Evolutionary conservation across 2,113 vertebrate genomes (phyloP), one percentile per base, ranked within the genome.

Genomic region (Nycticorax nycticorax): DNA sequence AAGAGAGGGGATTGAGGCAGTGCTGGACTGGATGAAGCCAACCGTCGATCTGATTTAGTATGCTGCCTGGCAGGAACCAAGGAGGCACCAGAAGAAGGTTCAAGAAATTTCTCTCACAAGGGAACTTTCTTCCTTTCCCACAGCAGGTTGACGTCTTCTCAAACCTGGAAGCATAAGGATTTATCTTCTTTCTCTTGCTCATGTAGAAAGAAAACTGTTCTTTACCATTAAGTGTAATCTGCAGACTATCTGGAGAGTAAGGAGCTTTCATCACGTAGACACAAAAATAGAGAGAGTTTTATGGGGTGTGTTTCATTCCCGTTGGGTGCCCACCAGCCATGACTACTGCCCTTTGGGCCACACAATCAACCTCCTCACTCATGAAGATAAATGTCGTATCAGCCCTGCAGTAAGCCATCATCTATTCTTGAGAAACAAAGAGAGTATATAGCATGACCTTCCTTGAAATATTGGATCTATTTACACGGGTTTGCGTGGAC

Each of bases 391-490:
- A 98, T 98, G 96, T 97, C 60, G 21, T 96, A 97, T 97, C 96
- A 88, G 84, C 74, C 91, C 81, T 74, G 95, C 88, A 97, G 95
- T 95, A 97, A 95, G 89, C 97, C 95, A 98, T 98, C 97, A 98
- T 98, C 97, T 97, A 67, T 98, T 97, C 95, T 97, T 97, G 91
- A 96, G 96, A 97, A 97, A 97, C 91, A 96, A 96, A 96, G 97
- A 97, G 94, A 98, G 96, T 97, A 96, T 97, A 98, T 93, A 97
- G 95, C 97, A 97, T 96, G 97, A 98, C 97, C 97, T 98, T 97
- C 92, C 92, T 98, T 98, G 97, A 98, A 98, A 98, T 98, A 98
- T 97, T 98, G 97, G 96, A 97, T 98, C 98, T 98, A 97, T 98
- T 98, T 98, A 98, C 97, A 97, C 84, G 6, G 89, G 95, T 96